Conservation (phyloP, 1,140 invertebrate species). For the Stegodyphus dumicola region DNA sequence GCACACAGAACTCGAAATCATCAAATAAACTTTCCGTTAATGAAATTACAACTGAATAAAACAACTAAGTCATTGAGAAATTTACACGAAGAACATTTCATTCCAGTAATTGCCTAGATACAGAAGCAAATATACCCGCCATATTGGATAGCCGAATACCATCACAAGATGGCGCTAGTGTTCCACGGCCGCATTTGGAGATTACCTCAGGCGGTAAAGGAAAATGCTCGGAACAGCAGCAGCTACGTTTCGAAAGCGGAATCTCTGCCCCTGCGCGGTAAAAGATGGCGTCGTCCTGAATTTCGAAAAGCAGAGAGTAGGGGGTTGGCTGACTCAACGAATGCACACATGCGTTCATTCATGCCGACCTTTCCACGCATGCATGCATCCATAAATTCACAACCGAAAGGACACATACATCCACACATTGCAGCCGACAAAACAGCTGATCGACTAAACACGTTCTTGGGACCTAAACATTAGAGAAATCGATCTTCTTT, state of each 20-base stretch:
- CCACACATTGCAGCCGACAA: conserved; percentile 40
- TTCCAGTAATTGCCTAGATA: too few relatives aligned
- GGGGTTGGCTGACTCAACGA: background rate
- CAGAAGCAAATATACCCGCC: background rate
- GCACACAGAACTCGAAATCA: too few relatives aligned
- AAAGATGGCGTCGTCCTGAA: conserved; percentile 36
- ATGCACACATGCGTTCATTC: conserved; percentile 49
- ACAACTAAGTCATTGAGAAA: too few relatives aligned
- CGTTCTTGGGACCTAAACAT: conserved; percentile 33
- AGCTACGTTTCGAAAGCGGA: background rate
- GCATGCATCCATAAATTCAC: conserved; percentile 57
- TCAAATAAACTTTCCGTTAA: too few relatives aligned
- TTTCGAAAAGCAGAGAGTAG: background rate
- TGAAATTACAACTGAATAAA: too few relatives aligned
- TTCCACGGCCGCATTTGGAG: too few relatives aligned
- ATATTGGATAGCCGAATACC: conserved; percentile 1
- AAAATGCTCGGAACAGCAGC: too few relatives aligned
- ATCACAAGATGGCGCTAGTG: conserved; percentile 23
- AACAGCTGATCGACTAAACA: conserved; percentile 52
- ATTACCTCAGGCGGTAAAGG: too few relatives aligned
- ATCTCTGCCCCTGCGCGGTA: background rate
- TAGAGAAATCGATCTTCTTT: conserved; percentile 24
- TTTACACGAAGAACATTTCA: too few relatives aligned
- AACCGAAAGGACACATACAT: conserved; percentile 43
- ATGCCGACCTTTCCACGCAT: conserved; percentile 56